These are phyloP conservation scores for Trinectes maculatus DNA, from an alignment of 2,113 vertebrate species.

Conservation along the genomic window DNA sequence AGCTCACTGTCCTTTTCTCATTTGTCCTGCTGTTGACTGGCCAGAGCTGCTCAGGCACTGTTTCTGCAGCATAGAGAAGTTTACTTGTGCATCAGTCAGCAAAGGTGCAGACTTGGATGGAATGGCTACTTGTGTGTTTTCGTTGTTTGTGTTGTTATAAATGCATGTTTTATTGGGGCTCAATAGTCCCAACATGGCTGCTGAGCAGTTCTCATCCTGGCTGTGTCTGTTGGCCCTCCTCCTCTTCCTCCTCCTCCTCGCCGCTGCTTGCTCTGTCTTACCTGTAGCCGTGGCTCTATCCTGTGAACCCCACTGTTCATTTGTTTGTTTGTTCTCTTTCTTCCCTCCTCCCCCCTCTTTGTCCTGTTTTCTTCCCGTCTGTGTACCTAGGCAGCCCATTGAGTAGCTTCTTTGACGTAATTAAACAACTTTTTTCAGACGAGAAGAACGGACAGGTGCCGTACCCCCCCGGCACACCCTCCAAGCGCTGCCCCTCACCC, in stretches of 20 bases:
- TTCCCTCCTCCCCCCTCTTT: conserved; percentile 77
- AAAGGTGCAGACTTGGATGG: background rate
- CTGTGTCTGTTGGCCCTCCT: conserved; percentile 23
- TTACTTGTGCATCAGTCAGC: too few species aligned
- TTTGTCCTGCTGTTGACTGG: conserved; percentile 19
- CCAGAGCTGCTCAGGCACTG: background rate
- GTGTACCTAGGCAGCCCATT: conserved; percentile 95
- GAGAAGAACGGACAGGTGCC: conserved; percentile 99
- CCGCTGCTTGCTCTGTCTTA: conserved; percentile 70
- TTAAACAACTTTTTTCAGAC: conserved; percentile 99
- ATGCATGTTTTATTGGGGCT: conserved; percentile 32
- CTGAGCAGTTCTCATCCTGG: conserved; percentile 27
- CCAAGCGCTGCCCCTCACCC: conserved; percentile 86
- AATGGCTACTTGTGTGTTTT: conserved; percentile 1
- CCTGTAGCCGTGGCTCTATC: conserved; percentile 70
- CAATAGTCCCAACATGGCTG: conserved; percentile 8
- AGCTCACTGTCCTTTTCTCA: conserved; percentile 1
- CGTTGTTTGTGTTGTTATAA: conserved; percentile 5
- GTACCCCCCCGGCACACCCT: conserved; percentile 88
- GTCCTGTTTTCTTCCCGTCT: conserved; percentile 82
- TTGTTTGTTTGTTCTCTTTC: conserved; percentile 88
- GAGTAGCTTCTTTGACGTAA: conserved; percentile 99
- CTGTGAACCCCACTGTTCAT: conserved; percentile 88
- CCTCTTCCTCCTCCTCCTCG: conserved; percentile 38
- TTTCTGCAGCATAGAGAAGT: too few species aligned